These are phyloP conservation scores for Panagrolaimus sp. DNA, from an alignment of 1,140 invertebrate genomes.

Conservation along the genomic window DNA sequence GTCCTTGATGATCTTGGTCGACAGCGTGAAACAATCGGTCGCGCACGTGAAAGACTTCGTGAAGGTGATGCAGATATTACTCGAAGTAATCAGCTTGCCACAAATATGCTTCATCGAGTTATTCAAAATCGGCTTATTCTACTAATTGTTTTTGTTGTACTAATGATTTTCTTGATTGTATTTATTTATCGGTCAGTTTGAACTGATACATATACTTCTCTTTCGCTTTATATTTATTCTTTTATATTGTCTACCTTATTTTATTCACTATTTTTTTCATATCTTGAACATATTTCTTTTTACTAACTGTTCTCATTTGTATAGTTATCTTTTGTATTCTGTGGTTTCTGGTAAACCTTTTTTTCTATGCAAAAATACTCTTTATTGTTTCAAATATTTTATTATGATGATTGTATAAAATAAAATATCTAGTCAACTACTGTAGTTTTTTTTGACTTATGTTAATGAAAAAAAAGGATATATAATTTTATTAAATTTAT, in stretches of 20 bases:
- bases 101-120: slow-evolving; percentile 41
- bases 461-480: too few relatives aligned
- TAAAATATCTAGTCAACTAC: too few relatives aligned
- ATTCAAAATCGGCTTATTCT: slow-evolving; percentile 44
- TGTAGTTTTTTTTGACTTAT: too few relatives aligned
- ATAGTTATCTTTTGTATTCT: too few relatives aligned
- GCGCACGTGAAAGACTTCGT: slow-evolving; percentile 37
- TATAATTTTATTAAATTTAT: too few relatives aligned
- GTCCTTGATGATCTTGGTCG: slow-evolving; percentile 38
- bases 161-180: slow-evolving; percentile 37
- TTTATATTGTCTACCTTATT: neutral
- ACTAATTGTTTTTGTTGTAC: slow-evolving; percentile 33
- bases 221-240: neutral
- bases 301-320: too few relatives aligned
- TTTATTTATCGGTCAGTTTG: slow-evolving; percentile 36
- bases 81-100: slow-evolving; percentile 34
- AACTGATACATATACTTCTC: neutral
- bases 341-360: too few relatives aligned
- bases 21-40: slow-evolving; percentile 37
- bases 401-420: too few relatives aligned
- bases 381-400: too few relatives aligned
- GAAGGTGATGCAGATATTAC: slow-evolving; percentile 44
- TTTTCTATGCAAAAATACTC: too few relatives aligned
- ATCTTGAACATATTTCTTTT: too few relatives aligned
- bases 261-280: too few relatives aligned